Percentiles rank a stretch among this genome's conserved stretches.
Conservation (phyloP, 1,140 invertebrate genomes). For the Colletes latitarsis region DNA sequence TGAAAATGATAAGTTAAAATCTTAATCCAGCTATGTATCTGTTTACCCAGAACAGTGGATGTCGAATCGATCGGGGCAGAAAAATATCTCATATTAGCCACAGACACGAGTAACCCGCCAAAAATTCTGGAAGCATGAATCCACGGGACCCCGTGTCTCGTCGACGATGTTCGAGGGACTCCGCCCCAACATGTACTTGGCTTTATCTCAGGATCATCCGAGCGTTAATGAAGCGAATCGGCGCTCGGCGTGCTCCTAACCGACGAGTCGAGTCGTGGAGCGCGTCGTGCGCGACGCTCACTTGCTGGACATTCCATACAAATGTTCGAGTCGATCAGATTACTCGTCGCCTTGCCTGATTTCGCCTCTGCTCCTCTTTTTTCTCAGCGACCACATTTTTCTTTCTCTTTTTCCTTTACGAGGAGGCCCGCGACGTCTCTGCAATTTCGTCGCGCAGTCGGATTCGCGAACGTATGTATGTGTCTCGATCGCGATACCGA, state of each 20-base stretch:
- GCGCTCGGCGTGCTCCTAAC: conserved; percentile 57
- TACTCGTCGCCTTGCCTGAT: conserved; percentile 43
- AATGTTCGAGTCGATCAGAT: conserved; percentile 73
- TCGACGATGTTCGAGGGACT: conserved; percentile 53
- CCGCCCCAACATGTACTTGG: conserved; percentile 57
- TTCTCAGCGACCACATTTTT: too few species aligned
- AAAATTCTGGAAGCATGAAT: conserved; percentile 30
- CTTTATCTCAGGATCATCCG: conserved; percentile 69
- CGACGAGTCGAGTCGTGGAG: conserved; percentile 54
- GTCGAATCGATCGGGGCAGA: too few species aligned
- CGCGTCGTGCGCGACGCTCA: conserved; percentile 61
- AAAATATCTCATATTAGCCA: too few species aligned
- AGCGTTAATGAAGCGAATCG: conserved; percentile 72
- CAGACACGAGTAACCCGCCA: background rate
- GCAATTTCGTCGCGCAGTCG: conserved; percentile 30
- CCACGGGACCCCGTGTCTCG: conserved; percentile 7
- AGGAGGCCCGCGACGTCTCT: background rate
- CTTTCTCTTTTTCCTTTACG: background rate
- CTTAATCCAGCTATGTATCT: too few species aligned
- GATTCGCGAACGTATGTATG: background rate
- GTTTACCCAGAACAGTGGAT: too few species aligned
- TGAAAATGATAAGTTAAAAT: too few species aligned
- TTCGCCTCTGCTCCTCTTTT: background rate
- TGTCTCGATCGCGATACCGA: conserved; percentile 11
- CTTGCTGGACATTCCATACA: conserved; percentile 74